Percentiles rank a stretch among this genome's conserved stretches.
phyloP scores from a whole-genome alignment of 2,113 vertebrate genomes.

The Uria aalge region DNA sequence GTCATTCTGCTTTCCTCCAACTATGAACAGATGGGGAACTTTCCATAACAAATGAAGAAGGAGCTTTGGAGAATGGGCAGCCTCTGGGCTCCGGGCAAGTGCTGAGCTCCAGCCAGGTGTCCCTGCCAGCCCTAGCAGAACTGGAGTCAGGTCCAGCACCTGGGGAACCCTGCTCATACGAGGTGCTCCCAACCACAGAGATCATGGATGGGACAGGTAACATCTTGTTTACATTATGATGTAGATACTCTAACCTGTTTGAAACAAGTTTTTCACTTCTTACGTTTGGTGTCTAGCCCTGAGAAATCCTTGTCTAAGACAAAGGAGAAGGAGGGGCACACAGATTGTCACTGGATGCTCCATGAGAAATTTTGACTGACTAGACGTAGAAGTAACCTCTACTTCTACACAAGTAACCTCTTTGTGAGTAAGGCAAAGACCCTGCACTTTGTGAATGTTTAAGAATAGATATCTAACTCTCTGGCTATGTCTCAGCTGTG shows the following conservation, averaged over 20 bases:
- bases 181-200: constrained; percentile 80
- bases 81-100: constrained; percentile 78
- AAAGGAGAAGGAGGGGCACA: background rate
- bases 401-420: background rate
- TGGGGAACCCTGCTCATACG: constrained; percentile 76
- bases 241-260: background rate
- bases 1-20: background rate
- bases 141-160: constrained; percentile 76
- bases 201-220: constrained; percentile 91
- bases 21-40: constrained; percentile 79
- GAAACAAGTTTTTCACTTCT: background rate
- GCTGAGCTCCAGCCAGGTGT: constrained; percentile 75
- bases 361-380: background rate
- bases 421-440: background rate
- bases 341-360: background rate
- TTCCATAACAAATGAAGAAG: constrained; percentile 82
- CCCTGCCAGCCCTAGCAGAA: constrained; percentile 78
- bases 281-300: background rate
- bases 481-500: background rate
- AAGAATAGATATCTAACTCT: background rate
- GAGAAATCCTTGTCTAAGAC: background rate
- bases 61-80: constrained; percentile 85
- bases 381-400: background rate
- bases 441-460: background rate
- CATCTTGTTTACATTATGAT: background rate